Evolutionary conservation across 2,797 vertebrate species (phyloP), one percentile per base, ranked within the genome.

Genomic region (Semotilus atromaculatus): DNA sequence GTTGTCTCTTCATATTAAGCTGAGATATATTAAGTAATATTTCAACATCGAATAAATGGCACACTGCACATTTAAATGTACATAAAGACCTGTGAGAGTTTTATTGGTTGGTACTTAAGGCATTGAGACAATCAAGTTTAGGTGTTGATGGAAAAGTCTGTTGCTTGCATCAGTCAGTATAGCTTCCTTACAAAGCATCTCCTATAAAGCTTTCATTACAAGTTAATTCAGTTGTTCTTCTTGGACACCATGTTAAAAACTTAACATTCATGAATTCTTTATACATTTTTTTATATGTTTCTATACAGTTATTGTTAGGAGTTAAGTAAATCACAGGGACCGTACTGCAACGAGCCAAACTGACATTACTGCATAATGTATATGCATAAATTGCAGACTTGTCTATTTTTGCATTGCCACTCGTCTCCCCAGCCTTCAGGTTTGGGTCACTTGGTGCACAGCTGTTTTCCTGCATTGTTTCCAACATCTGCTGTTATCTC

Each of bases 401-500:
- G 51, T 78, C 82, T 78, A 70, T 84, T 84, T 70, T 78, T 48
- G 38, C 38, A 31, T 45, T 84, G 82, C 18, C 48, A 13, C 53
- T 45, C 11, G 2, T 60, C 51, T 72, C 53, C 9, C 38, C 26
- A 78, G 66, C 38, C 51, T 38, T 77, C 8, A 14, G 38, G 70
- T 78, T 84, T 60, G 74, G 82, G 82, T 84, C 74, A 84, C 36
- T 36, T 48, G 51, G 36, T 62, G 29, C 48, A 84, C 74, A 84
- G 64, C 62, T 84, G 73, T 60, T 84, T 83, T 74, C 55, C 36
- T 68, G 36, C 64, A 84, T 58, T 70, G 51, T 78, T 76, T 71
- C 66, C 66, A 68, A 36, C 82, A 84, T 78, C 82, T 84, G 82
- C 64, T 78, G 74, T 71, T 55, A 71, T 60, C 82, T 48, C 48